phyloP scores from a whole-genome alignment of 2,113 vertebrate genomes.

The Pleuronectes platessa region DNA sequence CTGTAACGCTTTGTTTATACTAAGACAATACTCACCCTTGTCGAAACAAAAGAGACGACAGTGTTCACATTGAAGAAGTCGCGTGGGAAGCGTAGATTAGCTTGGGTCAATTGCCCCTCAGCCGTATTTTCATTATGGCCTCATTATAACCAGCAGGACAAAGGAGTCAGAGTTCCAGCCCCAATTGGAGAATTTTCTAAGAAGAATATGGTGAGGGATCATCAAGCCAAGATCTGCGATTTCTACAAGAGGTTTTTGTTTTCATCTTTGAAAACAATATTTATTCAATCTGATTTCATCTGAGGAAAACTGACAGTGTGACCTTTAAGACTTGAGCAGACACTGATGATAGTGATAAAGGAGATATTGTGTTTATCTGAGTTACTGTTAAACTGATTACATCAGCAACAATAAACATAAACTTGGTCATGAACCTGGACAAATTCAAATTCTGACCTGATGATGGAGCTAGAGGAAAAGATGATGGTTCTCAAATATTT shows the following conservation, averaged over 20 bases:
- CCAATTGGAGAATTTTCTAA: conserved; percentile 1
- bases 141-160: conserved; percentile 31
- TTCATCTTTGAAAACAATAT: not conserved
- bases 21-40: conserved; percentile 57
- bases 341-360: too few relatives aligned
- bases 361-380: too few relatives aligned
- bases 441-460: not conserved
- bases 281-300: not conserved
- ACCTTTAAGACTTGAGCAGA: not conserved
- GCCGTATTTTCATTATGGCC: conserved; percentile 17
- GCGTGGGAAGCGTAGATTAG: conserved; percentile 54
- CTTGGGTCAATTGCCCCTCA: conserved; percentile 52
- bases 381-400: too few relatives aligned
- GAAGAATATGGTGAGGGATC: not conserved
- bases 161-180: conserved; percentile 9
- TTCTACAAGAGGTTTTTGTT: not conserved
- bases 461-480: too few relatives aligned
- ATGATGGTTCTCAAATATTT: too few relatives aligned
- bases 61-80: conserved; percentile 62
- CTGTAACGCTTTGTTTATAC: conserved; percentile 56
- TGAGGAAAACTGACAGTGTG: not conserved
- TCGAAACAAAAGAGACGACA: conserved; percentile 53
- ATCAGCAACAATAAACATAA: too few relatives aligned
- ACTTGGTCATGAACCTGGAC: not conserved
- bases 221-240: not conserved